These are phyloP conservation scores for Drosophila hamatofila DNA, from an alignment of 2,888 invertebrate species.

Conservation along the genomic window DNA sequence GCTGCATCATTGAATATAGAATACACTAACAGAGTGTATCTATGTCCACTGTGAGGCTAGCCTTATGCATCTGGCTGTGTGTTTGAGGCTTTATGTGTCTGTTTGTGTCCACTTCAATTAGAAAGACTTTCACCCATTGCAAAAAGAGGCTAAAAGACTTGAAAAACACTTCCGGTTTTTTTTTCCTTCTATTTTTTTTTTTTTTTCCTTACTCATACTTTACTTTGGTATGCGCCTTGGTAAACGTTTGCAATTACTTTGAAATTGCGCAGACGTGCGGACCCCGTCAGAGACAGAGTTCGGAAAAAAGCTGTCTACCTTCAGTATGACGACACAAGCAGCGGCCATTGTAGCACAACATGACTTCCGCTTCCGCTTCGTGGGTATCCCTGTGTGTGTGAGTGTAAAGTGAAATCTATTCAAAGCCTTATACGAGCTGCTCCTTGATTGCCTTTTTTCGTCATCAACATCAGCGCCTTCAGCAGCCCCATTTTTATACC, in stretches of 20 bases:
- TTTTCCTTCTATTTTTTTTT: constrained; percentile 55
- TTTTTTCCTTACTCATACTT: constrained; percentile 64
- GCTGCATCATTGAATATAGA: constrained; percentile 78
- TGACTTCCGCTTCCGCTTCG: constrained; percentile 70
- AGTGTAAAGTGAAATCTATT: constrained; percentile 61
- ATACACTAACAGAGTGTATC: constrained; percentile 46
- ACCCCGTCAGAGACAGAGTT: constrained; percentile 26
- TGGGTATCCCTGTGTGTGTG: constrained; percentile 18
- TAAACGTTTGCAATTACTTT: constrained; percentile 80
- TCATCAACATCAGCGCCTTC: constrained; percentile 51
- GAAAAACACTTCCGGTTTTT: constrained; percentile 75
- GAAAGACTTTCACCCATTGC: constrained; percentile 82
- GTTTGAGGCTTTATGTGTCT: constrained; percentile 43
- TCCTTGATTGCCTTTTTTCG: constrained; percentile 64
- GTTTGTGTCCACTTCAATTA: constrained; percentile 82
- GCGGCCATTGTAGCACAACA: constrained; percentile 74
- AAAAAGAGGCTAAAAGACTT: constrained; percentile 59
- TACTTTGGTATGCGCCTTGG: constrained; percentile 65
- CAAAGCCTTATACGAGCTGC: constrained; percentile 51
- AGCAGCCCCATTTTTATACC: constrained; percentile 29
- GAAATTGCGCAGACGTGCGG: constrained; percentile 79
- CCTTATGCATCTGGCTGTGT: constrained; percentile 34
- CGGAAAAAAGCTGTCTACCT: constrained; percentile 72
- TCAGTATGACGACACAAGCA: constrained; percentile 45
- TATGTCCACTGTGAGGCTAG: constrained; percentile 33